Base-by-base conservation (phyloP, 1,140 invertebrate species). In the Yoshiicerus persimilis region DNA sequence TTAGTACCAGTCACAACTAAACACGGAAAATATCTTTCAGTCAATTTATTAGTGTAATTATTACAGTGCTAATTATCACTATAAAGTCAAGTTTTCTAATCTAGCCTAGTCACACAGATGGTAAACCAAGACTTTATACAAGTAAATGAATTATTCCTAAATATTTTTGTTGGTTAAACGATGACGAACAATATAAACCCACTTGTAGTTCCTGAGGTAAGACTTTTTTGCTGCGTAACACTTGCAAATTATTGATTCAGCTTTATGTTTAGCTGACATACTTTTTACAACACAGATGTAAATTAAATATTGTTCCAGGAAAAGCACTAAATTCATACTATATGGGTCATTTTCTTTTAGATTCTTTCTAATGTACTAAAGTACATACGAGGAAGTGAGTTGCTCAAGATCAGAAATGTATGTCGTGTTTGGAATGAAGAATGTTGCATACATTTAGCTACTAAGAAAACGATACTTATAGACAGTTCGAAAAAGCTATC, bases 381-480 rank as follows among this genome's bases (percentile, higher is more conserved):
- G 23, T 87, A 84, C 41, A 39, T 89, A 4, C 23, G 64, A 9
- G 27, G 34, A 32, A 66, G 39, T 66, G 86, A 87, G n/a, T 23
- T 89, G 23, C 83, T 89, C 10, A 84, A 27, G n/a, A 84, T 86
- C 66, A 47, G 88, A 16, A 11, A 47, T 20, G 88, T 89, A 34
- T 84, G 62, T 77, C 20, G 23, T 2, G 38, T 75, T 32, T 89
- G 88, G 88, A 89, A 89, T 75, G 30, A 11, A 6, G 88, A 89
- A 36, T 38, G 70, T n/a, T n/a, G 32, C 10, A 34, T 36, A 16
- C 27, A 75, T 38, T 25, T 89, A 32, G 77, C 41, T 0, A 66
- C 47, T 0, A 87, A 25, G 36, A 87, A 66, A 16, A n/a, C 64
- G 23, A 87, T 66, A n/a, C 3, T 27, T 10, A 41, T 85, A 8